Evolutionary conservation across 2,113 vertebrate species (phyloP).

Genomic region (Zosterops hypoxanthus): DNA sequence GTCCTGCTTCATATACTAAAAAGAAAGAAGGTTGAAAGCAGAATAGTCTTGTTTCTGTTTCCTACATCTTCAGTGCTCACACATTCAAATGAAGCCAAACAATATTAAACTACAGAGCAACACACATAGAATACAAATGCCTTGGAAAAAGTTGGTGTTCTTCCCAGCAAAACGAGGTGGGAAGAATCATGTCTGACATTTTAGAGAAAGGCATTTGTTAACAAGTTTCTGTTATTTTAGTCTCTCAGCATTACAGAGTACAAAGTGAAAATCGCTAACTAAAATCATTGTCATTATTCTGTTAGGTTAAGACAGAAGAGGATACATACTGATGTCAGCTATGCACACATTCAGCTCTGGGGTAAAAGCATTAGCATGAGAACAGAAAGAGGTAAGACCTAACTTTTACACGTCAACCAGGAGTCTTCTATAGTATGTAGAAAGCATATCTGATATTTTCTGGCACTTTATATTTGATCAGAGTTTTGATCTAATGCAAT

Average conservation of each 20-base stretch:
- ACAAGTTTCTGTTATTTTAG: background rate
- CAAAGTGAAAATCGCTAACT: background rate
- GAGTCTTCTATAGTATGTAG: background rate
- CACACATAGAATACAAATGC: background rate
- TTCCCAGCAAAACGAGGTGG: background rate
- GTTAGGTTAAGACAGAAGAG: background rate
- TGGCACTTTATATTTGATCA: background rate
- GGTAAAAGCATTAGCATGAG: background rate
- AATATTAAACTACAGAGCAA: constrained; percentile 42
- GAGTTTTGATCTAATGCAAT: background rate
- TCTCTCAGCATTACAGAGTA: background rate
- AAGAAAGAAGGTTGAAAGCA: constrained; percentile 47
- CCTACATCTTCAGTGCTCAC: constrained; percentile 43
- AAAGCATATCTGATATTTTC: background rate
- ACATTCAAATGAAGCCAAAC: constrained; percentile 56
- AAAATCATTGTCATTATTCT: background rate
- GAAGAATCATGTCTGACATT: background rate
- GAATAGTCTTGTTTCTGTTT: constrained; percentile 43
- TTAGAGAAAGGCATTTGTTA: background rate
- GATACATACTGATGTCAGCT: background rate
- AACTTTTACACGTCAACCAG: background rate
- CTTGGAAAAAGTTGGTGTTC: constrained; percentile 21
- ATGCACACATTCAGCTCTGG: background rate
- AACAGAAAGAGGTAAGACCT: background rate
- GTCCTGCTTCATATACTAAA: constrained; percentile 70